These are phyloP conservation scores for Drosophila oshimai DNA, from an alignment of 1,140 invertebrate species.

Conservation along the genomic window DNA sequence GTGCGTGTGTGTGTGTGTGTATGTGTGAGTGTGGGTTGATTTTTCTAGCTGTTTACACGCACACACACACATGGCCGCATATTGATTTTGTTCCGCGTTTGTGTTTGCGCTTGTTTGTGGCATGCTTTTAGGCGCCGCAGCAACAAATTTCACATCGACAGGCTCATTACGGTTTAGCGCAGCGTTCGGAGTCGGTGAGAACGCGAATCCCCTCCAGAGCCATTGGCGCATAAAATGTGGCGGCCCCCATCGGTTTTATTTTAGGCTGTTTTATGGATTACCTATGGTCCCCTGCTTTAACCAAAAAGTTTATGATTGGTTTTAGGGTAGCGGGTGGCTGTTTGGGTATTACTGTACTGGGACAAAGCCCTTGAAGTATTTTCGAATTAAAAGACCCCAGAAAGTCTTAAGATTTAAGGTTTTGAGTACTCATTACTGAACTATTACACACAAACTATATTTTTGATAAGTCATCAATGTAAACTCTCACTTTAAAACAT, in stretches of 20 bases:
- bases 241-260: slow-evolving; percentile 12
- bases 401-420: background rate
- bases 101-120: slow-evolving; percentile 7
- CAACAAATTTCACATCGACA: slow-evolving; percentile 33
- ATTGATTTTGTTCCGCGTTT: slow-evolving; percentile 54
- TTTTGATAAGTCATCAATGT: too few relatives aligned
- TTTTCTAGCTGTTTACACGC: slow-evolving; percentile 27
- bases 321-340: background rate
- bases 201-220: slow-evolving; percentile 7
- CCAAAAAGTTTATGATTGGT: slow-evolving; percentile 37
- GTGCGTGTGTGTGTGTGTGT: slow-evolving; percentile 12
- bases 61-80: slow-evolving; percentile 15
- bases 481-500: too few relatives aligned
- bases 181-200: background rate
- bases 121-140: slow-evolving; percentile 41
- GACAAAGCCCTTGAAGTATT: background rate
- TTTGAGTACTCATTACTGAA: too few relatives aligned
- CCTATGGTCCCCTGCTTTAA: slow-evolving; percentile 13
- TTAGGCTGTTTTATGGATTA: slow-evolving; percentile 42
- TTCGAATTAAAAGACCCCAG: background rate
- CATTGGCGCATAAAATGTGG: slow-evolving; percentile 29
- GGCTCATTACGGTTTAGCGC: slow-evolving; percentile 47
- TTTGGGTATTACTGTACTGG: background rate
- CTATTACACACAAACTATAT: too few relatives aligned
- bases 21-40: slow-evolving; percentile 22